phyloP scores from a whole-genome alignment of 2,113 vertebrate genomes.

The Chrysochloris asiatica region DNA sequence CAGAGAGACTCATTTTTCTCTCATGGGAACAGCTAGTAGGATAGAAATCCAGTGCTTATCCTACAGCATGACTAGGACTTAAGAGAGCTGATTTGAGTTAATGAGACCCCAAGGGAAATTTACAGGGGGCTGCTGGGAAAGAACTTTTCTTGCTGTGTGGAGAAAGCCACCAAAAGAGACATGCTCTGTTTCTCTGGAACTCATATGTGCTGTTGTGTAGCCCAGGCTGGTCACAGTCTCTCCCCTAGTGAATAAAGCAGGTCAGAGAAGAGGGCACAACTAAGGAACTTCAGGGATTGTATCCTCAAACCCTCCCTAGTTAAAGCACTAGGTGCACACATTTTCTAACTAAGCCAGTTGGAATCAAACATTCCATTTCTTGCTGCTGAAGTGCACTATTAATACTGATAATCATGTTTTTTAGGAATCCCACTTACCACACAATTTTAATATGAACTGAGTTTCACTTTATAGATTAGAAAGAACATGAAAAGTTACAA shows the following conservation, averaged over 20 bases:
- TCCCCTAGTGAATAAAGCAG: not conserved
- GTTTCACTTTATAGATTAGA: slow-evolving; percentile 30
- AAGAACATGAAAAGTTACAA: not conserved
- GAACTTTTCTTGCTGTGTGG: not conserved
- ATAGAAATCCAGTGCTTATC: too few relatives aligned
- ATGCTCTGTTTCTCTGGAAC: not conserved
- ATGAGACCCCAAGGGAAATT: not conserved
- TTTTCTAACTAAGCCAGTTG: not conserved
- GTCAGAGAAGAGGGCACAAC: not conserved
- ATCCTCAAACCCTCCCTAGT: not conserved
- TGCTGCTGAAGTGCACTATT: not conserved
- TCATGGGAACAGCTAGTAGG: too few relatives aligned
- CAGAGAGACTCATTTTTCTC: too few relatives aligned
- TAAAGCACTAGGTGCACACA: not conserved
- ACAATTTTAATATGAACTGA: not conserved
- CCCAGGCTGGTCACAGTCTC: not conserved
- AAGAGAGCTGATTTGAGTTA: not conserved
- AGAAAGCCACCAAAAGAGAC: not conserved
- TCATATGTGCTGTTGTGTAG: not conserved
- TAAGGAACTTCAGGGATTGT: not conserved
- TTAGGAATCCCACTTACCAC: not conserved
- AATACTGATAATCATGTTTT: not conserved
- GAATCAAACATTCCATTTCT: not conserved
- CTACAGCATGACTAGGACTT: too few relatives aligned
- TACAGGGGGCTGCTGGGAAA: not conserved